A percentile compares a stretch with the other conserved stretches of the same genome.
These are phyloP conservation scores for Nothocercus julius DNA, from an alignment of 2,113 vertebrate species.

Conservation along the genomic window DNA sequence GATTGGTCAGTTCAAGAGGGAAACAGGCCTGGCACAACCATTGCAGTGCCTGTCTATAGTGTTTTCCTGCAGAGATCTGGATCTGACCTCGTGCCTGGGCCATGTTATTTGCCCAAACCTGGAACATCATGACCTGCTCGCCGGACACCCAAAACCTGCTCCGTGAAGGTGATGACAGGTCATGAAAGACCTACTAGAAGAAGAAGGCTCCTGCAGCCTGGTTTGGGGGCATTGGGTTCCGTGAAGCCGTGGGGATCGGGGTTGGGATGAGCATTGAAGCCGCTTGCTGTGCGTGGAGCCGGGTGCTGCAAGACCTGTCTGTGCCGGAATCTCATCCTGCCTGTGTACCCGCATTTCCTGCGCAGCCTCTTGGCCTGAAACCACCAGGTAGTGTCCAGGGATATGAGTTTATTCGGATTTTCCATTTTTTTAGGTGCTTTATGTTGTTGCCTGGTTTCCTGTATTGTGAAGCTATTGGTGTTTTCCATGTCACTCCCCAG, in stretches of 20 bases:
- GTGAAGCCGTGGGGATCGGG: background rate
- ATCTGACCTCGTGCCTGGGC: background rate
- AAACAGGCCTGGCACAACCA: fast-evolving
- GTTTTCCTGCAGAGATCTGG: background rate
- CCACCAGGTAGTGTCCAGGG: background rate
- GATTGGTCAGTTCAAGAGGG: background rate
- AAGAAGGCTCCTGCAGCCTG: background rate
- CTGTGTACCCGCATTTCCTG: too few relatives aligned
- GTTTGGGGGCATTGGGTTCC: background rate
- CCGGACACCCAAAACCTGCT: background rate
- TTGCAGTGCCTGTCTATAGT: background rate
- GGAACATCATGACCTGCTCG: background rate
- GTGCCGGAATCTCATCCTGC: background rate
- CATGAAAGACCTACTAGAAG: background rate
- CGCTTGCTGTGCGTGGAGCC: background rate
- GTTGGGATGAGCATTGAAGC: background rate
- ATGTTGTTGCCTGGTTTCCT: background rate
- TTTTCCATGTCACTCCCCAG: too few relatives aligned
- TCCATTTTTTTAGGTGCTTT: background rate
- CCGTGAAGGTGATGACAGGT: background rate
- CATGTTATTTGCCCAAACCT: background rate
- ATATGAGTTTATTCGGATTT: background rate
- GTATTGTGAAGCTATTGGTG: background rate
- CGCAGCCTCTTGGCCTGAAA: fast-evolving
- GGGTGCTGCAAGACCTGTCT: background rate